Evolutionary conservation across 2,888 invertebrate species (phyloP).

Genomic region (Dynastes maya): DNA sequence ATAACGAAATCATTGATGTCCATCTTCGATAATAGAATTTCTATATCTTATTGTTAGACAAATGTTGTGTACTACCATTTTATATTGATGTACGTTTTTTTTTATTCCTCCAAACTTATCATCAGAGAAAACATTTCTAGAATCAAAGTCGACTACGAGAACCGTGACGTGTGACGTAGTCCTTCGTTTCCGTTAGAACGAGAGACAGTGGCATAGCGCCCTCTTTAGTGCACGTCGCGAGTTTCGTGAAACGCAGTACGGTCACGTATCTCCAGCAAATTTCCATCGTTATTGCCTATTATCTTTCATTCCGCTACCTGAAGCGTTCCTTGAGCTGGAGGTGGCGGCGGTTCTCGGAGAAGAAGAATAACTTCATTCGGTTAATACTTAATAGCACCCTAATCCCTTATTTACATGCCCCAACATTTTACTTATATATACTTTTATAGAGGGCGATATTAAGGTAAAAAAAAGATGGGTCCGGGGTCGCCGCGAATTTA

Average conservation of each 20-base stretch:
- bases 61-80: too few relatives aligned
- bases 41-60: too few relatives aligned
- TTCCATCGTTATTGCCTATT: slow-evolving; percentile 65
- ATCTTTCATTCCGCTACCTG: slow-evolving; percentile 63
- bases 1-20: too few relatives aligned
- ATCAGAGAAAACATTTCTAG: too few relatives aligned
- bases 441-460: slow-evolving; percentile 52
- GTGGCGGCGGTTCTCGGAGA: not conserved
- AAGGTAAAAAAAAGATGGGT: slow-evolving; percentile 16
- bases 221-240: slow-evolving; percentile 47
- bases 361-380: slow-evolving; percentile 61
- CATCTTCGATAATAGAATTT: too few relatives aligned
- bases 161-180: too few relatives aligned
- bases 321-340: slow-evolving; percentile 54
- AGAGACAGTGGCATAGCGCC: not conserved
- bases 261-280: slow-evolving; percentile 62
- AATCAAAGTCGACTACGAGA: too few relatives aligned
- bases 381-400: slow-evolving; percentile 59
- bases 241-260: slow-evolving; percentile 51
- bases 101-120: too few relatives aligned
- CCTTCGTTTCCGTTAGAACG: too few relatives aligned
- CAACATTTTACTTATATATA: slow-evolving; percentile 54
- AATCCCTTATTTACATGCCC: slow-evolving; percentile 59
- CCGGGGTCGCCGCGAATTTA: slow-evolving; percentile 49
- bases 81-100: too few relatives aligned